Percentiles rank a stretch among this genome's conserved stretches.
phyloP scores from a whole-genome alignment of 1,140 invertebrate genomes.

The Cryptotermes secundus region DNA sequence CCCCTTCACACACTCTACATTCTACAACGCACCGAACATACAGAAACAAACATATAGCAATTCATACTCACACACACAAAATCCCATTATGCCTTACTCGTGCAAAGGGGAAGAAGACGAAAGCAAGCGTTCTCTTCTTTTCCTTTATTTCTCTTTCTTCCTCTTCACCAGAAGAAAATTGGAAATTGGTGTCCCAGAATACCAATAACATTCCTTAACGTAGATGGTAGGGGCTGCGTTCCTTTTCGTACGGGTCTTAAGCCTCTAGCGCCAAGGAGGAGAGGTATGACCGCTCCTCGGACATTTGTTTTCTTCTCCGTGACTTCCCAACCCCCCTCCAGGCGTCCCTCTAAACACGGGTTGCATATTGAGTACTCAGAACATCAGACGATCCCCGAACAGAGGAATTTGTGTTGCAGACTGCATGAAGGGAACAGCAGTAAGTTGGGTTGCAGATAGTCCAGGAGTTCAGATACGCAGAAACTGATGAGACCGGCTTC shows the following conservation, averaged over 20 bases:
- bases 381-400: neutral
- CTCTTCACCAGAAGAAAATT: neutral
- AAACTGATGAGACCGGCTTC: no score
- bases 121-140: neutral
- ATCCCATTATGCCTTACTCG: neutral
- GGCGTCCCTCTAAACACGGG: neutral
- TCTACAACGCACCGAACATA: neutral
- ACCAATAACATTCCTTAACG: conserved; percentile 6
- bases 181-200: conserved; percentile 9
- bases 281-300: conserved; percentile 2
- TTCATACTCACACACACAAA: neutral
- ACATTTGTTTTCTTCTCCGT: conserved; percentile 15
- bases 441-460: neutral
- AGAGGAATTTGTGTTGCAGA: neutral
- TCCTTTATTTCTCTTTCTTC: neutral
- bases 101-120: neutral
- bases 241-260: neutral
- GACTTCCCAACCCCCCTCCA: neutral
- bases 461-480: neutral
- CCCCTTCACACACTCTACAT: no score
- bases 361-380: neutral
- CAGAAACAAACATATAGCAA: neutral
- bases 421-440: neutral
- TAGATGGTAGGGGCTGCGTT: neutral
- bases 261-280: neutral